Percentiles rank a stretch among this genome's conserved stretches.
phyloP scores from a whole-genome alignment of 2,113 vertebrate species.

The Brevimyrus niger region DNA sequence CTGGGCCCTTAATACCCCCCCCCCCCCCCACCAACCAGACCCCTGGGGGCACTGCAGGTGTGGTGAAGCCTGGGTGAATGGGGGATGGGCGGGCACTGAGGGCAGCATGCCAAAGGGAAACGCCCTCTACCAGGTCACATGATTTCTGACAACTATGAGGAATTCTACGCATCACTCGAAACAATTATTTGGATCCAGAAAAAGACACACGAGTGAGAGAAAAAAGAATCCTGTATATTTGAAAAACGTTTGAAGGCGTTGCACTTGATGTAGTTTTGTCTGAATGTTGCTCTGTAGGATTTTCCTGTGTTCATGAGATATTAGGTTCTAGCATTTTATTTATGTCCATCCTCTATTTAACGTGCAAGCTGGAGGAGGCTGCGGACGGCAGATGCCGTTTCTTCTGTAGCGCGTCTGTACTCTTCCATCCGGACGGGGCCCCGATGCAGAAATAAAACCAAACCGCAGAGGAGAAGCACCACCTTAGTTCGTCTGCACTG shows the following conservation, averaged over 20 bases:
- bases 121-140: neutral
- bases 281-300: slow-evolving; percentile 91
- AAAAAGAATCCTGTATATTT: slow-evolving; percentile 86
- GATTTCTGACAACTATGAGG: slow-evolving; percentile 79
- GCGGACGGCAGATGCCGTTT: slow-evolving; percentile 69
- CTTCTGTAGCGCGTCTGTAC: slow-evolving; percentile 80
- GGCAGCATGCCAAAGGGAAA: neutral
- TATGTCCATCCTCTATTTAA: slow-evolving; percentile 88
- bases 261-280: slow-evolving; percentile 97
- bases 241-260: slow-evolving; percentile 87
- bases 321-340: slow-evolving; percentile 96
- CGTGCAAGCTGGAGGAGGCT: slow-evolving; percentile 74
- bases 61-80: neutral
- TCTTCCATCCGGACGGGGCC: slow-evolving; percentile 67
- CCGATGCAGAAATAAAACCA: slow-evolving; percentile 28
- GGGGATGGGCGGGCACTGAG: neutral
- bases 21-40: neutral
- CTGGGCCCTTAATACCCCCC: neutral
- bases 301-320: slow-evolving; percentile 85
- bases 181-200: slow-evolving; percentile 49
- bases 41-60: neutral
- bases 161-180: slow-evolving; percentile 87
- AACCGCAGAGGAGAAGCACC: slow-evolving; percentile 11
- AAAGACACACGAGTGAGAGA: slow-evolving; percentile 30
- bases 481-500: slow-evolving; percentile 40